A percentile compares a stretch with the other conserved stretches of the same genome.
phyloP scores from a whole-genome alignment of 2,797 vertebrate species.

The Heliangelus exortis region DNA sequence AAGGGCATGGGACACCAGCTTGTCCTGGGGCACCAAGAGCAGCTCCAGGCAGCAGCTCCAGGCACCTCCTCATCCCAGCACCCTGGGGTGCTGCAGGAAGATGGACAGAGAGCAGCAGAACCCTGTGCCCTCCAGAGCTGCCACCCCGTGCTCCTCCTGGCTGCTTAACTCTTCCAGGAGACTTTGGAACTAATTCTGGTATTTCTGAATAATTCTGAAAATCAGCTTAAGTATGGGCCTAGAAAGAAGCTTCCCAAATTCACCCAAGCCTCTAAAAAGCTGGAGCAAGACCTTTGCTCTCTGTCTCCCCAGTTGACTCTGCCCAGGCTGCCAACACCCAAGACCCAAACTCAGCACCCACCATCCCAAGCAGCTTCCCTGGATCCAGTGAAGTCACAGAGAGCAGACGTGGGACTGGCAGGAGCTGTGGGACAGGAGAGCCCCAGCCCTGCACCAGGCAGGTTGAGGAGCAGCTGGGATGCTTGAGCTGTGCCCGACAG shows the following conservation, averaged over 20 bases:
- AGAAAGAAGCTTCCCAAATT: not conserved
- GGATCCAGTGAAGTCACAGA: fast-evolving
- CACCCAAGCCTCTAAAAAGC: fast-evolving
- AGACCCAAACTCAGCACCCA: not conserved
- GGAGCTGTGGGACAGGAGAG: not conserved
- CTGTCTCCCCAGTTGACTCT: not conserved
- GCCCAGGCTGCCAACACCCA: too few species aligned
- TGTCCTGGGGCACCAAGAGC: not conserved
- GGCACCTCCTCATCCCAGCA: not conserved
- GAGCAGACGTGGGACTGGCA: not conserved
- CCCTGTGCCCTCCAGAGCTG: not conserved
- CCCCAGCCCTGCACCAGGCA: not conserved
- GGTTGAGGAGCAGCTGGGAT: fast-evolving
- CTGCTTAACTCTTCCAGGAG: not conserved
- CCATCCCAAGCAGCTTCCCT: not conserved
- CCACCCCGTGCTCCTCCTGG: not conserved
- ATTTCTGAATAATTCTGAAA: not conserved
- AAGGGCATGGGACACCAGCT: not conserved
- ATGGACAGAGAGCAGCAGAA: not conserved
- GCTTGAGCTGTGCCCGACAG: not conserved
- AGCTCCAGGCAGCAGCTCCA: not conserved
- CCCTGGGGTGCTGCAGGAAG: fast-evolving
- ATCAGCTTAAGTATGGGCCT: not conserved
- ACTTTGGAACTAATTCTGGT: not conserved
- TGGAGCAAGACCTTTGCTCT: not conserved